Percentiles rank a stretch among this genome's conserved stretches.
Conservation (phyloP, 2,113 vertebrate genomes). For the Ptychochromis oligacanthus region DNA sequence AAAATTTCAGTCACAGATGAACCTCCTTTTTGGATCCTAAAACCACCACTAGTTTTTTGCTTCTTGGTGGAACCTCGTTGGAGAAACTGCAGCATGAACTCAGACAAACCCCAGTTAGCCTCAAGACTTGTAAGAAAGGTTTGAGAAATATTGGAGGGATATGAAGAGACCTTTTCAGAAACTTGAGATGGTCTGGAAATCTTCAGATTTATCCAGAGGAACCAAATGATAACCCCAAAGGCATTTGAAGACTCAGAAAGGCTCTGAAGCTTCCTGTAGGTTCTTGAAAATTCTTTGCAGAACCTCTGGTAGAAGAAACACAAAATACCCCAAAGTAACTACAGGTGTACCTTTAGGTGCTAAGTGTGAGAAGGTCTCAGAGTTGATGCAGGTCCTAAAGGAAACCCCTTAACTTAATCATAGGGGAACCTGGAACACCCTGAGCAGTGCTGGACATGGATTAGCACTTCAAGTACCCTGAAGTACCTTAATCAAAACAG, state of each 20-base stretch:
- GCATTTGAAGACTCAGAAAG: neutral
- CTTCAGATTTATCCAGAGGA: neutral
- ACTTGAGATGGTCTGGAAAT: neutral
- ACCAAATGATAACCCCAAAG: neutral
- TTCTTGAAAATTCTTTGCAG: neutral
- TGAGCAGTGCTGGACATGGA: neutral
- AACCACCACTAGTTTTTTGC: neutral
- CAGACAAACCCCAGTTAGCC: neutral
- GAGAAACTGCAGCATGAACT: neutral
- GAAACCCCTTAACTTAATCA: neutral
- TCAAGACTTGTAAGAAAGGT: neutral
- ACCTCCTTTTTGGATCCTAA: neutral
- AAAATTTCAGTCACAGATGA: no score
- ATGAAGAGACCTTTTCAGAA: neutral
- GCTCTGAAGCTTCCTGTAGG: neutral
- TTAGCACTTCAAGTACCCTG: neutral
- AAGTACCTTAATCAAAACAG: neutral
- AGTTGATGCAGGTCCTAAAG: neutral
- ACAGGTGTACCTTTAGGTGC: neutral
- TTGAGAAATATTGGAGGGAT: neutral
- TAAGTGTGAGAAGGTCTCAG: neutral
- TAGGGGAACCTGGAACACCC: neutral
- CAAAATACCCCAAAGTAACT: neutral
- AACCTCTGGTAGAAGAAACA: neutral
- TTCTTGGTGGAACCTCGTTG: neutral